phyloP scores from a whole-genome alignment of 2,797 vertebrate genomes.

The Semaprochilodus insignis region DNA sequence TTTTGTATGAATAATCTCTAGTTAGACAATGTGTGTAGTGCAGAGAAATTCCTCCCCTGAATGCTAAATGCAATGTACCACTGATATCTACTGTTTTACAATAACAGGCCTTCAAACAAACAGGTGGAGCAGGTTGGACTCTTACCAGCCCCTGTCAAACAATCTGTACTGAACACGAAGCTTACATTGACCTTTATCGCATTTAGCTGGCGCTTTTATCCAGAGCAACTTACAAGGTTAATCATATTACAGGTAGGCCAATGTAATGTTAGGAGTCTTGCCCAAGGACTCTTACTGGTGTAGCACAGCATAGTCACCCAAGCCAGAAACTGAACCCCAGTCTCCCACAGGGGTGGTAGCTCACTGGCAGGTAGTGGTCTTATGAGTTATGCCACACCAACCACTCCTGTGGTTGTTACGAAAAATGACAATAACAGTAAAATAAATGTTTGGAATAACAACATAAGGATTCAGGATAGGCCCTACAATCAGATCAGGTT shows the following conservation, averaged over 20 bases:
- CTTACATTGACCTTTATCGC: no score
- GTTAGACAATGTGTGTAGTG: neutral
- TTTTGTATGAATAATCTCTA: neutral
- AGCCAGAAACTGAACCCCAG: no score
- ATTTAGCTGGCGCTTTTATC: no score
- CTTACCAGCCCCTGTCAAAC: neutral
- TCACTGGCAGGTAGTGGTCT: no score
- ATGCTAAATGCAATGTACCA: neutral
- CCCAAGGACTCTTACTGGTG: no score
- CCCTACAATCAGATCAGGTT: constrained; percentile 19
- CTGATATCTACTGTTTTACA: neutral
- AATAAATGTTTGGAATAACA: neutral
- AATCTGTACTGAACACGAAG: neutral
- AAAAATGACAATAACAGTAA: neutral
- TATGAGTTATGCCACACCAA: no score
- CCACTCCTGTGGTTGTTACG: no score
- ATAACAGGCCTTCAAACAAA: neutral
- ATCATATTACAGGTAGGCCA: no score
- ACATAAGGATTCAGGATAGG: neutral
- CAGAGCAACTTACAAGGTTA: no score
- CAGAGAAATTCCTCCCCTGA: neutral
- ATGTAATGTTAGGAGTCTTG: no score
- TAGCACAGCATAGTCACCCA: no score
- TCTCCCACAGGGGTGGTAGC: no score
- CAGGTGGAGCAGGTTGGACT: neutral